phyloP scores from a whole-genome alignment of 1,140 invertebrate species.

The Eumaeus atala region DNA sequence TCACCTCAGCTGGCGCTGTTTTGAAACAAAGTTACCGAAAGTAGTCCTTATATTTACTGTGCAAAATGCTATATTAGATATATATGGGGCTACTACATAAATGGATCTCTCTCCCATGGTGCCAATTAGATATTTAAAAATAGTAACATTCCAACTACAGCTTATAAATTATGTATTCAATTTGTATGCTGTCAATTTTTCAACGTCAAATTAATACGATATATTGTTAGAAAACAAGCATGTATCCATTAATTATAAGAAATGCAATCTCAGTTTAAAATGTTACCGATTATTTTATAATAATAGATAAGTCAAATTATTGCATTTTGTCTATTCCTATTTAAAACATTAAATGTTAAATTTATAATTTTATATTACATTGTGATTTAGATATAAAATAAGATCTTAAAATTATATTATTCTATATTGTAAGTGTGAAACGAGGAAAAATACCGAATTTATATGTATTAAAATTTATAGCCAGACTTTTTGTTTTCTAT shows the following conservation, averaged over 20 bases:
- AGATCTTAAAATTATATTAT: constrained; percentile 28
- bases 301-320: constrained; percentile 30
- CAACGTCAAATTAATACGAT: constrained; percentile 13
- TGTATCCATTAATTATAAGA: no score
- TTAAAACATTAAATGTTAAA: constrained; percentile 22
- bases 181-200: constrained; percentile 26
- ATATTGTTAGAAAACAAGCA: neutral
- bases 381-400: constrained; percentile 39
- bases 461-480: constrained; percentile 33
- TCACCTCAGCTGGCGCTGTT: no score
- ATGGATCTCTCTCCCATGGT: constrained; percentile 32
- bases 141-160: constrained; percentile 13
- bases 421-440: constrained; percentile 27
- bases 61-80: no score
- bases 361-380: constrained; percentile 21
- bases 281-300: constrained; percentile 32
- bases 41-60: no score
- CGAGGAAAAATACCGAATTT: constrained; percentile 31
- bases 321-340: constrained; percentile 27
- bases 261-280: constrained; percentile 35
- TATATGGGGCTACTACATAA: neutral
- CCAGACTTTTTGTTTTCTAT: constrained; percentile 18
- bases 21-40: no score
- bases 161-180: constrained; percentile 6
- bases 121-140: constrained; percentile 30